Evolutionary conservation across 1,140 invertebrate species (phyloP), one percentile per base, ranked within the genome.

Genomic region (Cydia amplana): DNA sequence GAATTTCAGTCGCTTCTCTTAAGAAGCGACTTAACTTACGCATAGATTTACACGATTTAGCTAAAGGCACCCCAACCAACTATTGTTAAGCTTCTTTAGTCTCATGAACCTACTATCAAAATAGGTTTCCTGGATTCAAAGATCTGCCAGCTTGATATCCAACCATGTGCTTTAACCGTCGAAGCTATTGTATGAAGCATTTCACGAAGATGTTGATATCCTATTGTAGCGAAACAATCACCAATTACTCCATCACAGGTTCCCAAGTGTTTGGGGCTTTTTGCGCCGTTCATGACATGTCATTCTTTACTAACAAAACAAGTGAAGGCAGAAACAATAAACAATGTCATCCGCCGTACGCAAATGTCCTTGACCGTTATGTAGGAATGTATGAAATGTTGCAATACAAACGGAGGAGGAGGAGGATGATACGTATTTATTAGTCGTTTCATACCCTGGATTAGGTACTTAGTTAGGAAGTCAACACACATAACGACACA

Each of bases 271-370:
- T 67, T 74, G 76, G 65, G 43, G 79, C 74, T 85, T 85, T 84
- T 83, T 84, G 82, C 79, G 73, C 75, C 78, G 72, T 60, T 49
- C 74, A 74, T 74, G 77, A 78, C 78, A 83, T 79, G 74, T 78
- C 75, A 78, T 78, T 78, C 76, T 79, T 79, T 79, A 76, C 77
- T 75, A 82, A 84, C 75, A 72, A 75, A 73, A 76, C 75, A 77
- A 79, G 78, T 77, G 77, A 79, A 76, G 65, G 73, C 67, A 65
- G 78, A 74, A 80, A 84, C 82, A 84, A 84, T 84, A 80, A 82
- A 82, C 80, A 84, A 82, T 84, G 82, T 82, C 82, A 82, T 80
- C 70, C 73, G 79, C 65, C 46, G 65, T 70, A 28, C 65, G 65
- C 49, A 28, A 73, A 75, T 51, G 74, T 73, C 78, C 78, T 79